Base-by-base conservation (phyloP, 2,888 invertebrate genomes). In the Rhagonycha lutea region DNA sequence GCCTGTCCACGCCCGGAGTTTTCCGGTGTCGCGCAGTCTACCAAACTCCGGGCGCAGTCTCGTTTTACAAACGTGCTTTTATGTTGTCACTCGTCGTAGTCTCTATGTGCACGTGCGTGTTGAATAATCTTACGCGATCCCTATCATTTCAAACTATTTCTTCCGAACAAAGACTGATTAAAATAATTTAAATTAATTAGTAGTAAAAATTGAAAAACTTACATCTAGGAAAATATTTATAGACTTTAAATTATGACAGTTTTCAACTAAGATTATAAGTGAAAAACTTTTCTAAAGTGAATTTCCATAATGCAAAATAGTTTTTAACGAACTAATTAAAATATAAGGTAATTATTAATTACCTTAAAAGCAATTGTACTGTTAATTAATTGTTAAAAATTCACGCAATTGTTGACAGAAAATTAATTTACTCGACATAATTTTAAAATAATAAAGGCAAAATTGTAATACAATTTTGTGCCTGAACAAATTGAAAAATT, bases 1-100 rank as follows among this genome's bases (percentile, higher is more conserved):
- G 69, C 61, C 69, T 76, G 76, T 78, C 78, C 78, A 78, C 78
- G 76, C 78, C 78, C 78, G 78, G 60, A 78, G 71, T 72, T 76
- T 74, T 72, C 77, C 72, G 75, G 79, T 74, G 77, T 71, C 79
- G 79, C 79, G 77, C 79, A 77, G 79, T 79, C 79, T 79, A 68
- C 69, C 74, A 73, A 73, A 69, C 72, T 75, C 67, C 32, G 65
- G 74, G 79, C 79, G 79, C 79, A 79, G 79, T 79, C 79, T 79
- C 79, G 32, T 61, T 70, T 65, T 23, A 65, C n/a, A 67, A 74
- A 73, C 71, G 79, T 77, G 72, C 70, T 78, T n/a, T 75, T 74
- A 70, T 63, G 73, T 68, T 79, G 67, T 61, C 61, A 74, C 71
- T 67, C 70, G n/a, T 61, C 67, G 79, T 77, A 79, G 79, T 79